Evolutionary conservation across 2,797 vertebrate genomes (phyloP).

Genomic region (Todus mexicanus): DNA sequence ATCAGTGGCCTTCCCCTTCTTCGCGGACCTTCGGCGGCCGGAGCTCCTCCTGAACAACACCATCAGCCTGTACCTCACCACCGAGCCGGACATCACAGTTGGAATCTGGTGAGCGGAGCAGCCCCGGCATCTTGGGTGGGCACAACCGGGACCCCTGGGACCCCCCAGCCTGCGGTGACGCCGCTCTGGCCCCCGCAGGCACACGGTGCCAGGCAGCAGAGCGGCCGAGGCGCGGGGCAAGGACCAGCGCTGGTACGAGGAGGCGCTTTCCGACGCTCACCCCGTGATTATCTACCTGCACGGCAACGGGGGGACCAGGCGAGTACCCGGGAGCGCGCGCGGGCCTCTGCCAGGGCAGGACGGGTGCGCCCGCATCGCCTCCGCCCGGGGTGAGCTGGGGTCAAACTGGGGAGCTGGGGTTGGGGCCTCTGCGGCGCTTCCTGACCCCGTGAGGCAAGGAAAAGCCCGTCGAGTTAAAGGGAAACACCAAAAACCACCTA

Average conservation of each 20-base stretch:
- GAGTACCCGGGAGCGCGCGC: background rate
- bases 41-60: slow-evolving; percentile 4
- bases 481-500: background rate
- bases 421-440: rapidly evolving
- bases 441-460: background rate
- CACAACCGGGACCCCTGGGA: background rate
- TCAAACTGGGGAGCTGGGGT: too few species aligned
- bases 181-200: background rate
- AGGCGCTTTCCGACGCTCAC: background rate
- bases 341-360: background rate
- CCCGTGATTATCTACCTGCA: slow-evolving; percentile 60
- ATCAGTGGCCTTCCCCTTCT: background rate
- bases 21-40: background rate
- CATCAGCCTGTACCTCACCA: slow-evolving; percentile 6
- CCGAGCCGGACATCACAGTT: background rate
- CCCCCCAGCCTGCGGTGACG: background rate
- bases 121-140: rapidly evolving
- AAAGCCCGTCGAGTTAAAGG: background rate
- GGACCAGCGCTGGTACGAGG: slow-evolving; percentile 36
- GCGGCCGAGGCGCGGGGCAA: background rate
- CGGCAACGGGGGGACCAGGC: slow-evolving; percentile 46
- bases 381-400: rapidly evolving
- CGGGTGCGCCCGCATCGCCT: too few species aligned
- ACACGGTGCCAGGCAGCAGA: slow-evolving; percentile 24
- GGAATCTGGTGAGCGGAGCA: slow-evolving; percentile 26